Evolutionary conservation across 2,888 invertebrate species (phyloP), one percentile per base, ranked within the genome.

Genomic region (Cylloceria caligata): DNA sequence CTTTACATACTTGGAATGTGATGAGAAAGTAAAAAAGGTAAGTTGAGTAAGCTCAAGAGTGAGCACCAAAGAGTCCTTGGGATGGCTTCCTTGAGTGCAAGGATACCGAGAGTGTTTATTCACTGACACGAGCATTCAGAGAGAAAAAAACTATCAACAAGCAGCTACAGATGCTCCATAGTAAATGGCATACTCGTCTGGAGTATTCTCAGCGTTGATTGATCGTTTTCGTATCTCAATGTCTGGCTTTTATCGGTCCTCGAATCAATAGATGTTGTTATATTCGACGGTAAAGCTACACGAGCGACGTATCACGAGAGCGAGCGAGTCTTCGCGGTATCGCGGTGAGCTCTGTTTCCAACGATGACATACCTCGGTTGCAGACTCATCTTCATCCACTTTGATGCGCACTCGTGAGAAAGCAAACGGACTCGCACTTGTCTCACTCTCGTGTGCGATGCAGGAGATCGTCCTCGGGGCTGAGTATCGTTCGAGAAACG

Each of bases 241-340:
- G 49, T 73, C 60, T 49, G 73, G 65, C 24, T 49, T 45, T 62
- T 80, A 80, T 73, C 79, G 60, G 42, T 19, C 34, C 79, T 67
- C 73, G 68, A 74, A 68, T 74, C 73, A 73, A 62, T 68, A 68
- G 73, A 80, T 39, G n/a, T 60, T 72, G 67, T 78, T 45, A 19
- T 68, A 24, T 68, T 47, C 60, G 57, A 30, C 19, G 71, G 42
- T 57, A 55, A 39, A 42, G 21, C 21, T 16, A 39, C 27, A 45
- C 34, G 45, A 45, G 21, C 7, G 19, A 19, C 52, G 74, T 65
- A 45, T 65, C 3, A 67, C 49, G 49, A 47, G 47, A 69, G 21
- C 4, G 52, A 68, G 49, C 60, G 60, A 57, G 34, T 60, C 16
- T 30, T 57, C 19, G 60, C 36, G n/a, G 16, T 62, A 3, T 34